These are phyloP conservation scores for Hycleus cichorii DNA, from an alignment of 1,140 invertebrate species.

Conservation along the genomic window DNA sequence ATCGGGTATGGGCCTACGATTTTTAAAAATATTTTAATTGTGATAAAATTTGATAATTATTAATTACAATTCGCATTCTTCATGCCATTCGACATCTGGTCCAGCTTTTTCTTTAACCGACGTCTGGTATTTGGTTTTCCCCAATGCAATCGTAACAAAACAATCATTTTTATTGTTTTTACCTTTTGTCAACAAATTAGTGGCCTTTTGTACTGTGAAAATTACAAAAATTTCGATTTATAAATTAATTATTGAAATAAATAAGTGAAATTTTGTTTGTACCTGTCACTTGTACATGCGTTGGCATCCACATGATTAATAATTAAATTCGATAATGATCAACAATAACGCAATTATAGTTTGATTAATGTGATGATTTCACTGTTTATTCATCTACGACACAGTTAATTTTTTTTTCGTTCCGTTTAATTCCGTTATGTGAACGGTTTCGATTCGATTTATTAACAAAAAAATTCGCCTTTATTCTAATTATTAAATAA, in stretches of 20 bases:
- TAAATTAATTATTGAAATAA: slow-evolving; percentile 4
- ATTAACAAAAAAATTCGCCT: no score
- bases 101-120: slow-evolving; percentile 85
- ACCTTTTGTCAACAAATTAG: slow-evolving; percentile 69
- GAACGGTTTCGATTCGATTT: no score
- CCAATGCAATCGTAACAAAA: slow-evolving; percentile 88
- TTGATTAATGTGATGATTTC: no score
- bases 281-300: slow-evolving; percentile 77
- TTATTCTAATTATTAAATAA: no score
- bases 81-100: slow-evolving; percentile 83
- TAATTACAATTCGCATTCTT: slow-evolving; percentile 89
- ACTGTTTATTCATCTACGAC: no score
- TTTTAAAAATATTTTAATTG: neutral
- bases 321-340: neutral
- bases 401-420: no score
- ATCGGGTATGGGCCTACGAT: slow-evolving; percentile 64
- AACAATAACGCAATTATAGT: no score
- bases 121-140: slow-evolving; percentile 94
- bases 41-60: slow-evolving; percentile 10
- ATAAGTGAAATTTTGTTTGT: slow-evolving; percentile 23
- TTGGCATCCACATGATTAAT: slow-evolving; percentile 70
- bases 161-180: slow-evolving; percentile 91
- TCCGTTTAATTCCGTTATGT: no score
- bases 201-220: slow-evolving; percentile 63
- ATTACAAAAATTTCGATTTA: slow-evolving; percentile 26